phyloP scores from a whole-genome alignment of 2,888 invertebrate genomes.

The Sepiola atlantica region DNA sequence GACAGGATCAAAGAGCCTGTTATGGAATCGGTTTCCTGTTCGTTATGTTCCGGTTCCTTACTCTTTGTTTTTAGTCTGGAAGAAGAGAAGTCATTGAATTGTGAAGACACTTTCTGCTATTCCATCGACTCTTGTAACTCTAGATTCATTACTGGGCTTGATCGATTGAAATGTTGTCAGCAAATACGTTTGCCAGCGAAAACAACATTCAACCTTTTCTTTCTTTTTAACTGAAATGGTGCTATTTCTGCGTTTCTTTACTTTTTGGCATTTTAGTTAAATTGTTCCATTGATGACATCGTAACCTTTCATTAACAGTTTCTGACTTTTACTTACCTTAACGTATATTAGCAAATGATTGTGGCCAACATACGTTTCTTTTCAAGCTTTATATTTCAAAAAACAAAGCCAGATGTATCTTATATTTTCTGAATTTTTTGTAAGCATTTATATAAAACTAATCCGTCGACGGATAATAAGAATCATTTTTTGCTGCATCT shows the following conservation, averaged over 20 bases:
- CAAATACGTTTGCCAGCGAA: not conserved
- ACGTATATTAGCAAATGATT: not conserved
- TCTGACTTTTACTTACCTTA: not conserved
- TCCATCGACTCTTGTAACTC: not conserved
- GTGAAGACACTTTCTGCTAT: not conserved
- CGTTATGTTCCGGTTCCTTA: too few species aligned
- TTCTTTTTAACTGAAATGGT: not conserved
- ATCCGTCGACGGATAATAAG: not conserved
- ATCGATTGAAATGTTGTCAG: constrained; percentile 32
- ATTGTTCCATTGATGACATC: not conserved
- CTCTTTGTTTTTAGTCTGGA: not conserved
- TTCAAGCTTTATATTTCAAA: not conserved
- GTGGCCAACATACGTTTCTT: not conserved
- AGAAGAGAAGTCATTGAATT: not conserved
- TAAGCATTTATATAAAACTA: not conserved
- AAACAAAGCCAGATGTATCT: too few species aligned
- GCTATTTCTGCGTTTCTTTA: too few species aligned
- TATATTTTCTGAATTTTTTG: not conserved
- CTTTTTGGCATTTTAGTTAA: not conserved
- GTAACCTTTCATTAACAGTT: not conserved
- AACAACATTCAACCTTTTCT: not conserved
- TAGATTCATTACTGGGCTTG: not conserved
- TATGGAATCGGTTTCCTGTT: not conserved
- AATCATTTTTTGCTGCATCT: not conserved
- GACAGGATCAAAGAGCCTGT: not conserved